Conservation (phyloP, 2,888 invertebrate genomes). For the Muscina levida region DNA sequence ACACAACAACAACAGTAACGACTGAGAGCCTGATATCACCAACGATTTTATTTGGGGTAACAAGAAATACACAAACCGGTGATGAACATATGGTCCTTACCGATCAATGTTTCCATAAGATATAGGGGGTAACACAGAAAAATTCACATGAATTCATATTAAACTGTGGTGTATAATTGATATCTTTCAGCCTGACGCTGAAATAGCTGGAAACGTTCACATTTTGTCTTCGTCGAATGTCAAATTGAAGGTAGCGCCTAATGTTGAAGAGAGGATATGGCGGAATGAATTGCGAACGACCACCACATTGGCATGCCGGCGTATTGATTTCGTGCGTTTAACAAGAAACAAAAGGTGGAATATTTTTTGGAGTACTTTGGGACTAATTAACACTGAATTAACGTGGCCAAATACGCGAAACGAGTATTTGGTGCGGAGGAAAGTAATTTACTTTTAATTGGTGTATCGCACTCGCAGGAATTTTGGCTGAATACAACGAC, state of each 20-base stretch:
- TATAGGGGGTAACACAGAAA: neutral
- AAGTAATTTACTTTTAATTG: too few species aligned
- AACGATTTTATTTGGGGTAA: neutral
- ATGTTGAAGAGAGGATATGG: too few species aligned
- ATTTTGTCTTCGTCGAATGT: too few species aligned
- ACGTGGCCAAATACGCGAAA: neutral
- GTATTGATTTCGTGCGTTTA: neutral
- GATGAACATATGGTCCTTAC: constrained; percentile 24
- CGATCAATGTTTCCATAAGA: neutral
- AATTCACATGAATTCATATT: neutral
- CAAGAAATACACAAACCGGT: neutral
- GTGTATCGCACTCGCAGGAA: too few species aligned
- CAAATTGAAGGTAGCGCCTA: too few species aligned
- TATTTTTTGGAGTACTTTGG: neutral
- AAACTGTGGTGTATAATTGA: constrained; percentile 2
- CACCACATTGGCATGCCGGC: neutral
- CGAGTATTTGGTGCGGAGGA: too few species aligned
- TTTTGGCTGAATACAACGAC: too few species aligned
- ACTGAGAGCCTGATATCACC: neutral
- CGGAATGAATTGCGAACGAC: neutral
- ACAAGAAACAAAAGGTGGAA: neutral
- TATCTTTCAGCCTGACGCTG: neutral
- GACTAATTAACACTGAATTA: constrained; percentile 5
- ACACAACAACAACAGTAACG: constrained; percentile 5
- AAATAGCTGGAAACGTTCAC: too few species aligned